Evolutionary conservation across 2,113 vertebrate genomes (phyloP), one percentile per base, ranked within the genome.

Genomic region (Rafetus swinhoei): DNA sequence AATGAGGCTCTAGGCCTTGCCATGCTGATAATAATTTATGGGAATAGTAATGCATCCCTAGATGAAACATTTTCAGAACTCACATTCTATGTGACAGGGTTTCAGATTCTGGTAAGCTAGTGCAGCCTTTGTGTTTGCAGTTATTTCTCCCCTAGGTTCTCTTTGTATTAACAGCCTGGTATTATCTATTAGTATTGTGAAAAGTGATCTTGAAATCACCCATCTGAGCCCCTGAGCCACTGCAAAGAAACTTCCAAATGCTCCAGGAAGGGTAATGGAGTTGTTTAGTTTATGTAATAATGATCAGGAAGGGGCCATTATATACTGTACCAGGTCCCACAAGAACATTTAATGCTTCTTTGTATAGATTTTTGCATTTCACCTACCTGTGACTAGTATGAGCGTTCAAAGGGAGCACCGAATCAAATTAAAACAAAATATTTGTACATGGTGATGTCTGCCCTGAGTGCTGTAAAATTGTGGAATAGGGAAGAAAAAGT

Each of bases 121-220:
- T 52, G 24, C 9, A 76, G 10, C 32, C 5, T 9, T 2, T n/a
- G 32, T 32, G 85, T 60, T 15, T 80, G 21, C 16, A 72, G 35
- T 53, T 50, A 35, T 65, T 90, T 35, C 56, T 79, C 14, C 56
- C 6, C 15, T 32, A 84, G 55, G 4, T 50, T 45, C 22, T 54
- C 32, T 65, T 87, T 56, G 35, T 45, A 65, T 52, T 72, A 85
- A 82, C 3, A 82, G 1, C 22, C 54, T 45, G 16, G 54, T 74
- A 22, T 81, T 87, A 74, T 76, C 27, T 11, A 59, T 76, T 88
- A 55, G 14, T 55, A 74, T 57, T 13, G 32, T 56, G 65, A 84
- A 69, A 27, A 29, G 29, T 72, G 22, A 82, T 18, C 82, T 90
- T 79, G 74, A 82, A 92, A 93, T 74, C 24, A 32, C 54, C 59